Evolutionary conservation across 2,888 invertebrate species (phyloP), one percentile per base, ranked within the genome.

Genomic region (Acanthosepion pharaonis): DNA sequence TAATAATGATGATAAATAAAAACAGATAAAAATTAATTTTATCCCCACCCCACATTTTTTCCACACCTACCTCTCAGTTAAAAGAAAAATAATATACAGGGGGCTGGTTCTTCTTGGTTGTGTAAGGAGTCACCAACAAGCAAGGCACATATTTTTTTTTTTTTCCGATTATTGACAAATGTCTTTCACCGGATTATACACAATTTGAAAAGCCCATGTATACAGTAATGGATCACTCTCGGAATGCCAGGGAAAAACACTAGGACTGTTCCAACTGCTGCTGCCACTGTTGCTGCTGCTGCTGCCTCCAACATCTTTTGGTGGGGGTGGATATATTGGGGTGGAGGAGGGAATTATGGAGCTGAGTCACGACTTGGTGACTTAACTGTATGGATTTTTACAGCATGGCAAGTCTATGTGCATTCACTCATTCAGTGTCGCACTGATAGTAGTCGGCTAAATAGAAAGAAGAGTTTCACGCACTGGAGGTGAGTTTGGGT

Each of bases 191-290:
- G 78, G 78, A 78, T 78, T 15, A n/a, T n/a, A 78, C 78, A 78
- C 78, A 78, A 78, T 78, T 78, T 78, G n/a, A 78, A 78, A 78
- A 78, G n/a, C 78, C 78, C 78, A 78, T 78, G 78, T 78, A 78
- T 33, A 9, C 78, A 78, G n/a, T 78, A 33, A 78, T 15, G 78
- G 78, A 78, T 78, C 78, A 78, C 78, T 78, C 78, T 78, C n/a
- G 78, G 78, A 78, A 78, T 78, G 78, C n/a, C 78, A 78, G 78
- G 78, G 78, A 78, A 78, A 78, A 78, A 78, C 78, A 78, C 78
- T 11, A 33, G 78, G 78, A 33, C 78, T 78, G n/a, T 78, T 78
- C 78, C 78, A 33, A 78, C 78, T 78, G 78, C n/a, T 78, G 78
- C 78, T 78, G 78, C n/a, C n/a, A 33, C n/a, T 78, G 78, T 11